These are phyloP conservation scores for Macquaria australasica DNA, from an alignment of 2,113 vertebrate genomes.

Conservation along the genomic window DNA sequence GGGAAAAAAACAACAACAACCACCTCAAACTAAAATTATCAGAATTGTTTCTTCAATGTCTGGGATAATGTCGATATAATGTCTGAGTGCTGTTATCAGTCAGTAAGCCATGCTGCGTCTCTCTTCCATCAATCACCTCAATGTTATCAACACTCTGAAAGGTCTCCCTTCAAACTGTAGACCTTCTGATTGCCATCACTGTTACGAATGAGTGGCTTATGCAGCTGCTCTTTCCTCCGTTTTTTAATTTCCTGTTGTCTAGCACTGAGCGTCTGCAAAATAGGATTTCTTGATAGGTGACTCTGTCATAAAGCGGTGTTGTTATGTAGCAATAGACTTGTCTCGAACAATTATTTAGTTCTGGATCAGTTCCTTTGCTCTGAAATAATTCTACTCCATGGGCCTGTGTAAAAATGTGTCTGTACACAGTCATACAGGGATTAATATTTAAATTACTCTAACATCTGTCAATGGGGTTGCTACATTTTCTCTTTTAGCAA, in stretches of 20 bases:
- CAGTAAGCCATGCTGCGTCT: slow-evolving; percentile 23
- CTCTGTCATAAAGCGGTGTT: slow-evolving; percentile 30
- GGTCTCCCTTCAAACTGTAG: slow-evolving; percentile 43
- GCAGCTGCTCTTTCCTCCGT: slow-evolving; percentile 32
- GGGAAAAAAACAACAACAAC: not conserved
- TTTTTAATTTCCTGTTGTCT: slow-evolving; percentile 85
- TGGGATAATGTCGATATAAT: not conserved
- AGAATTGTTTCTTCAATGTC: slow-evolving; percentile 9
- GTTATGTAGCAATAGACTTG: slow-evolving; percentile 21
- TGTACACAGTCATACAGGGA: not conserved
- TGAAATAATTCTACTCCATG: not conserved
- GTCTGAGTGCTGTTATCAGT: slow-evolving; percentile 42
- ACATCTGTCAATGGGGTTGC: not conserved
- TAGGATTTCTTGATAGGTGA: slow-evolving; percentile 38
- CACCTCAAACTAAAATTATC: not conserved
- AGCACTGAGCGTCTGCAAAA: slow-evolving; percentile 50
- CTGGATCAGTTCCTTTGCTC: not conserved
- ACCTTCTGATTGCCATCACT: slow-evolving; percentile 68
- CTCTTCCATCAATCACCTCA: slow-evolving; percentile 62
- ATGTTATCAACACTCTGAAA: slow-evolving; percentile 50
- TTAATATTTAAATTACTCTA: not conserved
- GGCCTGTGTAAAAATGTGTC: not conserved
- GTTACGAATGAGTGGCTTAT: slow-evolving; percentile 50
- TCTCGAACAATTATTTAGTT: not conserved
- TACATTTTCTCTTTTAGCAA: slow-evolving; percentile 3